phyloP scores from a whole-genome alignment of 35 echinoderm and acorn worm genomes.

The Ophioderma brevispina region DNA sequence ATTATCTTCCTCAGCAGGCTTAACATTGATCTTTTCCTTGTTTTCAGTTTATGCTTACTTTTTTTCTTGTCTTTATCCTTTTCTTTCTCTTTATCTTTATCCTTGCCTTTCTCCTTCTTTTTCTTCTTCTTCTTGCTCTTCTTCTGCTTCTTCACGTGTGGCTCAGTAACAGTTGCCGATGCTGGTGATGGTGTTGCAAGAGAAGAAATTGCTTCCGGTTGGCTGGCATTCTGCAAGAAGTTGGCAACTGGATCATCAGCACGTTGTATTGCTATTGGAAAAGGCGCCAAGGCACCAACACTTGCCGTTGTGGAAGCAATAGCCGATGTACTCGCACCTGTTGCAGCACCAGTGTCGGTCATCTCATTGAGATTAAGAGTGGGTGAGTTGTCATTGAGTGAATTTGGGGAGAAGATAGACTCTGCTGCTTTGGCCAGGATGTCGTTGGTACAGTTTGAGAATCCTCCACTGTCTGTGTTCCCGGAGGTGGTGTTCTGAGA shows the following conservation, averaged over 20 bases:
- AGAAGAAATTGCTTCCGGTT: neutral
- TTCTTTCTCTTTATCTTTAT: constrained; percentile 34
- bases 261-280: neutral
- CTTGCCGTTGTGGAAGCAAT: neutral
- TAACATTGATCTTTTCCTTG: constrained; percentile 23
- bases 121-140: constrained; percentile 66
- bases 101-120: constrained; percentile 48
- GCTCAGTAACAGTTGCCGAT: neutral
- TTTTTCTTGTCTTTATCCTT: constrained; percentile 50
- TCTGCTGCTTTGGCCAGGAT: constrained; percentile 80
- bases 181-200: neutral
- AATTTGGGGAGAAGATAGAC: constrained; percentile 66
- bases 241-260: neutral
- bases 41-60: constrained; percentile 26
- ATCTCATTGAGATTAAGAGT: constrained; percentile 34
- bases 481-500: neutral
- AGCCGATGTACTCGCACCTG: neutral
- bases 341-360: neutral
- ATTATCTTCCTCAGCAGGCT: neutral
- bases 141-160: constrained; percentile 22
- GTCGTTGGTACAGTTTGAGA: constrained; percentile 34
- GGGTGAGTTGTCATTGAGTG: constrained; percentile 28
- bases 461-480: neutral
- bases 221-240: neutral
- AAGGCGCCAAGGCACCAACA: neutral